Evolutionary conservation across 1,140 invertebrate species (phyloP).

Genomic region (Laupala kohalensis): DNA sequence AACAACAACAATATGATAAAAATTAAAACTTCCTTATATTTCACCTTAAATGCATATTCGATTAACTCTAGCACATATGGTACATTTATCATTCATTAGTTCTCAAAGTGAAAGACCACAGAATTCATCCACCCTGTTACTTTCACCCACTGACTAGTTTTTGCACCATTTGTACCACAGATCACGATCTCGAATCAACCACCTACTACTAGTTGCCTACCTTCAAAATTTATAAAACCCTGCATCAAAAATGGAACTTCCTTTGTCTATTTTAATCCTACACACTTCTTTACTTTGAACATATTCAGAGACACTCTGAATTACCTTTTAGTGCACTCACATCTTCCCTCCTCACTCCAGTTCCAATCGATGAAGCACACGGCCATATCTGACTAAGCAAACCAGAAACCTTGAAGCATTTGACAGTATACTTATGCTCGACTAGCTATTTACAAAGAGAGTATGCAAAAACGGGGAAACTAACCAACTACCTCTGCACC

Average conservation of each 20-base stretch:
- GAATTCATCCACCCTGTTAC: too few species aligned
- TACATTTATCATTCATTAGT: too few species aligned
- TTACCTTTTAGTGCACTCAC: too few species aligned
- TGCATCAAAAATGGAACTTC: not conserved
- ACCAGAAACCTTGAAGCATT: not conserved
- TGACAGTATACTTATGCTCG: not conserved
- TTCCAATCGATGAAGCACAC: too few species aligned
- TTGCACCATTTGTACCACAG: not conserved
- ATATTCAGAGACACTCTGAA: not conserved
- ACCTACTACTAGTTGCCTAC: not conserved
- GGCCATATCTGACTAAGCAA: not conserved
- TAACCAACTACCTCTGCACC: not conserved
- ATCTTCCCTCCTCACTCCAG: too few species aligned
- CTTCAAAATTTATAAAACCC: not conserved
- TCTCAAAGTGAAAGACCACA: too few species aligned
- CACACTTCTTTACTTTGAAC: not conserved
- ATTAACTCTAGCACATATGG: too few species aligned
- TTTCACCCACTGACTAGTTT: not conserved
- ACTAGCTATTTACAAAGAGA: not conserved
- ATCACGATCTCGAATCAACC: not conserved
- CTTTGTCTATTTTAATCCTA: not conserved
- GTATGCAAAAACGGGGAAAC: not conserved
- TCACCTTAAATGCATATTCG: not conserved
- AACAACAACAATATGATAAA: not conserved
- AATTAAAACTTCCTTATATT: not conserved